Evolutionary conservation across 2,888 invertebrate species (phyloP).

Genomic region (Caenorhabditis drosophilae): DNA sequence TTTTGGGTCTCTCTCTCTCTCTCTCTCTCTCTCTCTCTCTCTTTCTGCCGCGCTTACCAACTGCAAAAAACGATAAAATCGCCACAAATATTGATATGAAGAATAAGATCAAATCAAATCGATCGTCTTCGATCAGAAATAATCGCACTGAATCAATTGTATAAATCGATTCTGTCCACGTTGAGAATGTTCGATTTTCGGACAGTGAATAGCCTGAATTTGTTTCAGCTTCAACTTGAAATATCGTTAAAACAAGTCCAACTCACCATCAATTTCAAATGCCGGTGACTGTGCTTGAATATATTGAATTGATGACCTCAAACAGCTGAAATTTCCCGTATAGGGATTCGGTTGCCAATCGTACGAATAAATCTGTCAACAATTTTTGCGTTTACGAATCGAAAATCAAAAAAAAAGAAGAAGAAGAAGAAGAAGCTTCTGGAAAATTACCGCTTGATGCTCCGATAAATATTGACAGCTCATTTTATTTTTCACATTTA

Average conservation of each 20-base stretch:
- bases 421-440: too few species aligned
- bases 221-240: too few species aligned
- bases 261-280: conserved; percentile 56
- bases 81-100: conserved; percentile 18
- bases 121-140: conserved; percentile 50
- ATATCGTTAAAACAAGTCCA: too few species aligned
- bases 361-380: conserved; percentile 51
- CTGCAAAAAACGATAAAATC: conserved; percentile 36
- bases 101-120: conserved; percentile 27
- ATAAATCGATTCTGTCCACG: conserved; percentile 63
- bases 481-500: conserved; percentile 41
- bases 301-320: conserved; percentile 43
- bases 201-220: conserved; percentile 3
- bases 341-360: conserved; percentile 56
- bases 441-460: conserved; percentile 39
- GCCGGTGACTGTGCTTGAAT: conserved; percentile 56
- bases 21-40: too few species aligned
- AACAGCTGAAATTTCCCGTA: conserved; percentile 49
- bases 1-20: too few species aligned
- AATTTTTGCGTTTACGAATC: neutral
- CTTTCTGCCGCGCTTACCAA: conserved; percentile 26
- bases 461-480: conserved; percentile 41
- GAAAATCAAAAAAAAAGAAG: neutral
- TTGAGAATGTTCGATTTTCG: conserved; percentile 48
- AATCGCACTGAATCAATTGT: conserved; percentile 45